These are phyloP conservation scores for Proctacanthus coquilletti DNA, from an alignment of 1,140 invertebrate species.

Conservation along the genomic window DNA sequence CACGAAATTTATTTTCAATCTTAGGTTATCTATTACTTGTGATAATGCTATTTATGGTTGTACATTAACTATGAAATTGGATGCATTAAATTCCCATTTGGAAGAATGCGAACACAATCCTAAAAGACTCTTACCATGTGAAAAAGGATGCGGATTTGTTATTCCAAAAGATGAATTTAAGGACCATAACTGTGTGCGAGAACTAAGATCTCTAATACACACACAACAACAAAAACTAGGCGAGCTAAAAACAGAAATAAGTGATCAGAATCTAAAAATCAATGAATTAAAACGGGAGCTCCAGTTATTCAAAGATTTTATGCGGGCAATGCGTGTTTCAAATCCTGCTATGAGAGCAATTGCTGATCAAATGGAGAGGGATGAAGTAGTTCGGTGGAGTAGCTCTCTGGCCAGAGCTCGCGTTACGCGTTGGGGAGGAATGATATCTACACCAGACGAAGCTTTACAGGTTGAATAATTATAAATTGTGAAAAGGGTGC, in stretches of 20 bases:
- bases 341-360: slow-evolving; percentile 81
- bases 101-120: slow-evolving; percentile 90
- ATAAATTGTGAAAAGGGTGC: background rate
- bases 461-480: slow-evolving; percentile 56
- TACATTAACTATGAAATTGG: slow-evolving; percentile 67
- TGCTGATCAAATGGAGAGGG: slow-evolving; percentile 80
- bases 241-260: slow-evolving; percentile 71
- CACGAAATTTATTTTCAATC: slow-evolving; percentile 14
- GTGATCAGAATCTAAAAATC: slow-evolving; percentile 71
- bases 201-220: slow-evolving; percentile 68
- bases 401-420: slow-evolving; percentile 65
- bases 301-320: slow-evolving; percentile 72
- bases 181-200: slow-evolving; percentile 85
- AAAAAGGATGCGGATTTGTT: slow-evolving; percentile 81
- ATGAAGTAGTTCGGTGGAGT: slow-evolving; percentile 87
- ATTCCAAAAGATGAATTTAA: slow-evolving; percentile 91
- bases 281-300: slow-evolving; percentile 81
- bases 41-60: slow-evolving; percentile 84
- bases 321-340: slow-evolving; percentile 75
- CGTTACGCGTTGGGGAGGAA: slow-evolving; percentile 90
- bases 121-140: slow-evolving; percentile 81
- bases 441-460: slow-evolving; percentile 93
- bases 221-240: slow-evolving; percentile 72
- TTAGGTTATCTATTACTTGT: slow-evolving; percentile 71
- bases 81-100: slow-evolving; percentile 63